These are phyloP conservation scores for Hyaena hyaena DNA, from an alignment of 2,113 vertebrate species.

Conservation along the genomic window DNA sequence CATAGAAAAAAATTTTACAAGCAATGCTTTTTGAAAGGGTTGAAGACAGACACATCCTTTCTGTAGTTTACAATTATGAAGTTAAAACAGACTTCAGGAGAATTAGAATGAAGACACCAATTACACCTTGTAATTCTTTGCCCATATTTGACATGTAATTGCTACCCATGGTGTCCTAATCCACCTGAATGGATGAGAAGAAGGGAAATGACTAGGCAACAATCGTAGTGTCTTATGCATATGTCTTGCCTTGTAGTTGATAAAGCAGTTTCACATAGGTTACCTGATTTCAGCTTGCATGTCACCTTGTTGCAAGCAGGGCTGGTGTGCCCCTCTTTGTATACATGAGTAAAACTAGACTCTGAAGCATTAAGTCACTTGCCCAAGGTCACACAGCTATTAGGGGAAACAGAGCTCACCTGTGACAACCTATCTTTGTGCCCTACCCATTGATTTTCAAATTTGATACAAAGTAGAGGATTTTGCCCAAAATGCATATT, in stretches of 20 bases:
- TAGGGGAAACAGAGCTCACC: not conserved
- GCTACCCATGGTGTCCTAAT: not conserved
- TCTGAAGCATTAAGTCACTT: not conserved
- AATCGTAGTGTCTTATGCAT: no score
- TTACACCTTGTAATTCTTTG: not conserved
- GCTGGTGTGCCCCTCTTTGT: not conserved
- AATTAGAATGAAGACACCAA: not conserved
- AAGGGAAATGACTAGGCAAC: no score
- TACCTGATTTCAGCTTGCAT: not conserved
- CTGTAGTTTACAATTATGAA: not conserved
- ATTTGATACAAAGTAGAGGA: not conserved
- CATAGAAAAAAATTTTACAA: constrained; percentile 6
- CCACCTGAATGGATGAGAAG: not conserved
- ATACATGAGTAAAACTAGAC: not conserved
- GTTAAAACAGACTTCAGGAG: not conserved
- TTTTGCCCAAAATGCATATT: not conserved
- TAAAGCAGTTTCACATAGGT: not conserved
- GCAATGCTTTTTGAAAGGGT: not conserved
- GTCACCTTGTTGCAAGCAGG: not conserved
- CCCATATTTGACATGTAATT: not conserved
- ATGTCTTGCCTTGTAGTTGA: not conserved
- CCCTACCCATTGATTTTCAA: not conserved
- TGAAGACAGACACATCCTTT: not conserved
- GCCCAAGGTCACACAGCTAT: not conserved
- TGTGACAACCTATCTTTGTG: not conserved